phyloP scores from a whole-genome alignment of 2,888 invertebrate genomes.

The Augochlorella aurata region DNA sequence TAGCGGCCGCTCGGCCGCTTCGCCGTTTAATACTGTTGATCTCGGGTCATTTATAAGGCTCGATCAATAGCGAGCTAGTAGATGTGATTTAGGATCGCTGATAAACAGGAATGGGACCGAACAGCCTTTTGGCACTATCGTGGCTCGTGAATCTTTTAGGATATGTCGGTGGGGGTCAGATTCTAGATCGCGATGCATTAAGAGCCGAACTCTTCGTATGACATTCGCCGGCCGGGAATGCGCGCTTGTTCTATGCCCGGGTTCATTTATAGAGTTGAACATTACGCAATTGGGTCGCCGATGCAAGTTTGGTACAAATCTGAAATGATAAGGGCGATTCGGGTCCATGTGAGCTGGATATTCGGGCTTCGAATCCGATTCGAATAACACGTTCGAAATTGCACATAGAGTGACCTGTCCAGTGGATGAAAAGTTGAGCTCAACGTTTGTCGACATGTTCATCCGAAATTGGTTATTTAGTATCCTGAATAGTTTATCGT shows the following conservation, averaged over 20 bases:
- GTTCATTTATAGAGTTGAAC: conserved; percentile 3
- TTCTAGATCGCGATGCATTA: conserved; percentile 17
- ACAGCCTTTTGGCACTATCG: conserved; percentile 6
- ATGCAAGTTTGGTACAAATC: conserved; percentile 1
- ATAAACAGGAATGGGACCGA: conserved; percentile 12
- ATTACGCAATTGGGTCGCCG: background rate
- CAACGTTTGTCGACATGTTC: background rate
- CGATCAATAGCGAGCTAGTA: conserved; percentile 1
- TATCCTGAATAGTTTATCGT: too few species aligned
- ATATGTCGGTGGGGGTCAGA: conserved; percentile 21
- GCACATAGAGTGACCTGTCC: background rate
- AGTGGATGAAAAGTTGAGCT: too few species aligned
- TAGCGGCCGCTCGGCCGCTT: conserved; percentile 7
- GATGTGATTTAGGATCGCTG: background rate
- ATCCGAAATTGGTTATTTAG: too few species aligned
- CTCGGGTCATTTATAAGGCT: conserved; percentile 39
- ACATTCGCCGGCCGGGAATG: background rate
- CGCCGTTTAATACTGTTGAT: conserved; percentile 46
- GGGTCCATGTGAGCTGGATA: background rate
- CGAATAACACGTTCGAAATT: background rate
- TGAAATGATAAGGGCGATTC: background rate
- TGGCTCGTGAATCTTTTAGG: conserved; percentile 28
- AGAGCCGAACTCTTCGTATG: conserved; percentile 15
- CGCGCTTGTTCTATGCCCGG: background rate
- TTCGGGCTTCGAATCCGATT: background rate